phyloP scores from a whole-genome alignment of 2,797 vertebrate genomes.

The Oophaga sylvatica region DNA sequence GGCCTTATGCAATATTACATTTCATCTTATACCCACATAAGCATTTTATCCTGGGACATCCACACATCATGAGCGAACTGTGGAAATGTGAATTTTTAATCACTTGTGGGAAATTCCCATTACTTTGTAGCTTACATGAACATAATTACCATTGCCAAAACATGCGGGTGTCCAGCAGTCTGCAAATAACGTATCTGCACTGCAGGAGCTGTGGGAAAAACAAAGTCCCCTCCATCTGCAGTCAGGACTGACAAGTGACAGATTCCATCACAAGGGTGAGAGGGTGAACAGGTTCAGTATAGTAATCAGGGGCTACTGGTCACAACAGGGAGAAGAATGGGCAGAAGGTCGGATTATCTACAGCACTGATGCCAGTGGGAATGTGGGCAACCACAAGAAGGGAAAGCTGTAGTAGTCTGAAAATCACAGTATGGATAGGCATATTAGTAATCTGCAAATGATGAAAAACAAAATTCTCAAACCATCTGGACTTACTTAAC shows the following conservation, averaged over 20 bases:
- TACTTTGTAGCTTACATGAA: not conserved
- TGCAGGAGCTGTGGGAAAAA: not conserved
- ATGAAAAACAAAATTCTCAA: too few relatives aligned
- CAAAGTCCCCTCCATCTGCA: not conserved
- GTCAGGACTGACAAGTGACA: not conserved
- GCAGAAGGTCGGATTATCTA: too few relatives aligned
- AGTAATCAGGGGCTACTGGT: not conserved
- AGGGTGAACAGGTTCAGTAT: not conserved
- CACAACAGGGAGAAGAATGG: not conserved
- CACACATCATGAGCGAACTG: not conserved
- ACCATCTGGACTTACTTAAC: too few relatives aligned
- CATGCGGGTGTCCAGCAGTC: not conserved
- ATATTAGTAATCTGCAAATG: too few relatives aligned
- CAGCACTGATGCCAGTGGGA: not conserved
- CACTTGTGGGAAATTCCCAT: not conserved
- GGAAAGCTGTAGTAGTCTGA: not conserved
- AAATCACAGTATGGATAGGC: too few relatives aligned
- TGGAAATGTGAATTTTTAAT: not conserved
- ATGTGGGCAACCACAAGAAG: not conserved
- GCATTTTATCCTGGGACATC: not conserved
- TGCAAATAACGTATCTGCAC: conserved; percentile 5
- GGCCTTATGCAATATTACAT: not conserved
- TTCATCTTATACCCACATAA: not conserved
- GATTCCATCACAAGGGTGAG: not conserved
- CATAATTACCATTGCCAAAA: not conserved